Evolutionary conservation across 2,888 invertebrate species (phyloP).

Genomic region (Luperina testacea): DNA sequence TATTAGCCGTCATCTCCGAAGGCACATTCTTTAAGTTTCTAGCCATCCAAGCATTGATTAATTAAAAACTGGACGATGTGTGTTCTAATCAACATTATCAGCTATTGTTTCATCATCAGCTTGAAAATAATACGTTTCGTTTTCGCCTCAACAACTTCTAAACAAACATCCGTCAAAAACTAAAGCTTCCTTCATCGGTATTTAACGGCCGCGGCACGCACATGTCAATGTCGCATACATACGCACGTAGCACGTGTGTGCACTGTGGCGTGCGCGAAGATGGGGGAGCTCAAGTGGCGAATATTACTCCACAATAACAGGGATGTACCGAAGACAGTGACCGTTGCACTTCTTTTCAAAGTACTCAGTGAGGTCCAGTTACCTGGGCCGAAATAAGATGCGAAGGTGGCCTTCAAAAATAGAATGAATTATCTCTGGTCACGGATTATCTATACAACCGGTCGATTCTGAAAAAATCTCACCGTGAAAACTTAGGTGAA

Average conservation of each 20-base stretch:
- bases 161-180: background rate
- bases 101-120: background rate
- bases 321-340: slow-evolving; percentile 7
- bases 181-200: slow-evolving; percentile 5
- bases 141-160: background rate
- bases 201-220: slow-evolving; percentile 8
- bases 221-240: background rate
- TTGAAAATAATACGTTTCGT: background rate
- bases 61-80: background rate
- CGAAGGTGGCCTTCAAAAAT: too few species aligned
- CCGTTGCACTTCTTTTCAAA: slow-evolving; percentile 13
- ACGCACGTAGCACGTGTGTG: background rate
- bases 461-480: too few species aligned
- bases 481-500: too few species aligned
- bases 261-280: background rate
- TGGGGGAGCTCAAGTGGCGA: background rate
- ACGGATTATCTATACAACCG: too few species aligned
- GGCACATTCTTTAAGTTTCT: background rate
- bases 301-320: slow-evolving; percentile 7
- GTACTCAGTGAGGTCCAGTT: background rate
- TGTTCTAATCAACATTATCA: background rate
- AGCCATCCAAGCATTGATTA: background rate
- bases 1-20: background rate
- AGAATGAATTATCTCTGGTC: too few species aligned
- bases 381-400: background rate